Evolutionary conservation across 2,113 vertebrate species (phyloP).

Genomic region (Bungarus multicinctus): DNA sequence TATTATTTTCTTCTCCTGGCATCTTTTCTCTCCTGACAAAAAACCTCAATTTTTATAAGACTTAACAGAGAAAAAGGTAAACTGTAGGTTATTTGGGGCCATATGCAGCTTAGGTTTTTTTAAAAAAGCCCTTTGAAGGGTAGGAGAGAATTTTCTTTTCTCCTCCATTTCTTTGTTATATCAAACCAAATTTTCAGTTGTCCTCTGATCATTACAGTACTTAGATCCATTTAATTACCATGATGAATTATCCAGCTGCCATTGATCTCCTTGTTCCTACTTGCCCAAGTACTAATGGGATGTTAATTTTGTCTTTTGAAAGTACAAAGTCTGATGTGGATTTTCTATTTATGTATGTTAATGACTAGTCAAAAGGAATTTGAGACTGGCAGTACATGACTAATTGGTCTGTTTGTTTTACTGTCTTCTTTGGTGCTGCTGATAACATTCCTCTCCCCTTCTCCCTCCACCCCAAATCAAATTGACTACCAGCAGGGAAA

Average conservation of each 20-base stretch:
- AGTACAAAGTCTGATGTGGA: slow-evolving; percentile 50
- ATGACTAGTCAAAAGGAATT: slow-evolving; percentile 45
- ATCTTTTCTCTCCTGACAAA: neutral
- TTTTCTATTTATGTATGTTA: slow-evolving; percentile 57
- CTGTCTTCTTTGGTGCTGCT: slow-evolving; percentile 29
- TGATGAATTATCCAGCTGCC: slow-evolving; percentile 48
- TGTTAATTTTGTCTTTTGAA: slow-evolving; percentile 57
- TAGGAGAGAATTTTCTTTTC: neutral
- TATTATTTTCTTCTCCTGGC: neutral
- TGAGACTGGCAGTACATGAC: slow-evolving; percentile 49
- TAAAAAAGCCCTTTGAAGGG: slow-evolving; percentile 34
- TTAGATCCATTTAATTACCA: slow-evolving; percentile 57
- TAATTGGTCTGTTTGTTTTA: slow-evolving; percentile 49
- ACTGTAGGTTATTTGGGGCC: neutral
- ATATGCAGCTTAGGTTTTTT: slow-evolving; percentile 10
- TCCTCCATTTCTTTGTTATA: slow-evolving; percentile 1
- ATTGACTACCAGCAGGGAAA: slow-evolving; percentile 21
- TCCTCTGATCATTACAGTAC: slow-evolving; percentile 39
- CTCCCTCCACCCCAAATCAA: slow-evolving; percentile 45
- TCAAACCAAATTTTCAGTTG: slow-evolving; percentile 35
- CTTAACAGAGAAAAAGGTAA: too few species aligned
- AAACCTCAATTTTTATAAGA: neutral
- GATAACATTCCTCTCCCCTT: slow-evolving; percentile 32
- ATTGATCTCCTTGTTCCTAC: slow-evolving; percentile 58
- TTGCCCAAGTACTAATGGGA: slow-evolving; percentile 51